Evolutionary conservation across 2,888 invertebrate genomes (phyloP).

Genomic region (Euplexia lucipara): DNA sequence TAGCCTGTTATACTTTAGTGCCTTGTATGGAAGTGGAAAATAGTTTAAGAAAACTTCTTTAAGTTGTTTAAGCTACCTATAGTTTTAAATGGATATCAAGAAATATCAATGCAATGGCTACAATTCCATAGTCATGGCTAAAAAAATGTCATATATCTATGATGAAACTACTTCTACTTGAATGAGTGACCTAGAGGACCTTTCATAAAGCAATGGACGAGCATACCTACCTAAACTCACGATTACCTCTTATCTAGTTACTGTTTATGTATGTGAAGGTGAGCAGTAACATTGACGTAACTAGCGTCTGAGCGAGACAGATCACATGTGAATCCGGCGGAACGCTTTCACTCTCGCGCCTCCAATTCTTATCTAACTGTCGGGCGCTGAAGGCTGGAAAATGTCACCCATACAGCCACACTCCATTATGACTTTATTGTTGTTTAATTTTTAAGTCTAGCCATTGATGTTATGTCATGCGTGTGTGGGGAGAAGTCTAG

Average conservation of each 20-base stretch:
- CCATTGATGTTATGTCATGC: constrained; percentile 22
- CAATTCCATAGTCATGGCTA: background rate
- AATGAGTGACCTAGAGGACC: too few relatives aligned
- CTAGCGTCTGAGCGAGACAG: constrained; percentile 65
- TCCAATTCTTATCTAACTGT: constrained; percentile 84
- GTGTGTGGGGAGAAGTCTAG: constrained; percentile 1
- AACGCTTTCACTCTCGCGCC: constrained; percentile 88
- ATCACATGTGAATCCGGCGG: constrained; percentile 84
- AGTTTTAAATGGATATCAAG: too few relatives aligned
- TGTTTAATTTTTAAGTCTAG: constrained; percentile 32
- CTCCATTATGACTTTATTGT: constrained; percentile 47
- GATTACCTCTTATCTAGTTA: constrained; percentile 34
- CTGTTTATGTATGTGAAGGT: constrained; percentile 42
- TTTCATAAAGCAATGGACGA: too few relatives aligned
- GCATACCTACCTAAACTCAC: constrained; percentile 13
- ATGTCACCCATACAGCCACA: constrained; percentile 65
- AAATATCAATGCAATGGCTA: too few relatives aligned
- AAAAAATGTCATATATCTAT: background rate
- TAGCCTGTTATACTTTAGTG: too few relatives aligned
- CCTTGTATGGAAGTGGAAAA: too few relatives aligned
- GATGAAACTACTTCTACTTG: background rate
- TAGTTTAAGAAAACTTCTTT: too few relatives aligned
- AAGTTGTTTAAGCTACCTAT: too few relatives aligned
- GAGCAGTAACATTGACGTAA: constrained; percentile 74
- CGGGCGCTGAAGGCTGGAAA: constrained; percentile 56